phyloP scores from a whole-genome alignment of 1,140 invertebrate genomes.

The Dermatophagoides farinae region DNA sequence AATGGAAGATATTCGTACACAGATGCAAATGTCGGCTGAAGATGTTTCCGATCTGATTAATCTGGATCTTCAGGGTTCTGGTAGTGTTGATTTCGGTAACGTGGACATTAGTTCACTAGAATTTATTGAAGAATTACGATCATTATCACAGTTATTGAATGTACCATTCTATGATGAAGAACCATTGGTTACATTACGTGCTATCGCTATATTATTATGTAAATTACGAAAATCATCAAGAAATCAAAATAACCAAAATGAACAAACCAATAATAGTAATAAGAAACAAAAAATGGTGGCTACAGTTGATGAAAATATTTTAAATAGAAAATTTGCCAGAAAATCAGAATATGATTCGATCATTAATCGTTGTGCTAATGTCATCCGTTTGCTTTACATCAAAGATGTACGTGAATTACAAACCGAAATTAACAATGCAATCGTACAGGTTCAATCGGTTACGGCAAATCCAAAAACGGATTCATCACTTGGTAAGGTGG shows the following conservation, averaged over 20 bases:
- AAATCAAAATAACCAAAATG: constrained; percentile 2
- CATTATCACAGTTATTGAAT: constrained; percentile 52
- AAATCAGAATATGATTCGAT: constrained; percentile 30
- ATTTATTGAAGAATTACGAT: constrained; percentile 55
- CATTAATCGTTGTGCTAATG: constrained; percentile 49
- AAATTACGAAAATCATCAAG: constrained; percentile 5
- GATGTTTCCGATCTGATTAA: neutral
- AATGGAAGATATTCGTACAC: constrained; percentile 54
- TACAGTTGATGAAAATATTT: neutral
- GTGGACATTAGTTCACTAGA: constrained; percentile 59
- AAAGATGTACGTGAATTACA: constrained; percentile 73
- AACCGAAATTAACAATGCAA: constrained; percentile 78
- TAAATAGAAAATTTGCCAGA: neutral
- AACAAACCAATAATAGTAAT: neutral
- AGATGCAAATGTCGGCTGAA: neutral
- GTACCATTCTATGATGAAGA: constrained; percentile 51
- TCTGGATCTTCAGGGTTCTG: neutral
- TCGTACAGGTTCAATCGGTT: constrained; percentile 71
- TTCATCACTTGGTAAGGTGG: constrained; percentile 78
- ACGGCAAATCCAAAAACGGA: constrained; percentile 95
- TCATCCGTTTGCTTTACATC: constrained; percentile 69
- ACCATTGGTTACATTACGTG: constrained; percentile 48
- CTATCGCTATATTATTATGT: constrained; percentile 14
- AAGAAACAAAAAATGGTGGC: constrained; percentile 8
- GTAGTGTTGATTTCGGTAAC: constrained; percentile 36